phyloP scores from a whole-genome alignment of 2,797 vertebrate genomes.

The Taenioides sp. region DNA sequence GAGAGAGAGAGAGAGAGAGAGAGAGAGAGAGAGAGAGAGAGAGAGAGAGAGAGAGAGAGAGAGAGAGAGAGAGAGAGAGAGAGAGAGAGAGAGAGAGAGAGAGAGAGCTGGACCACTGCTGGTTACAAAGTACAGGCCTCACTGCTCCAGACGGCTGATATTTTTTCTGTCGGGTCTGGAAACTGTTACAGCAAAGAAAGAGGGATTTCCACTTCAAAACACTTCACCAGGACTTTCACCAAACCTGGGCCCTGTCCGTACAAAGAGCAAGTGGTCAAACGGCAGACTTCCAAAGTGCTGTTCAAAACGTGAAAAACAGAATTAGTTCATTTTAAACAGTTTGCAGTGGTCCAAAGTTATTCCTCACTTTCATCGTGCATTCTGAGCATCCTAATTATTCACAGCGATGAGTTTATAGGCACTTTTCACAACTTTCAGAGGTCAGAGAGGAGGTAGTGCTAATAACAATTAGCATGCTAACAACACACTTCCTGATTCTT shows the following conservation, averaged over 20 bases:
- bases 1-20: neutral
- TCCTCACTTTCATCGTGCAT: too few species aligned
- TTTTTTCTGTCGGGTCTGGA: conserved; percentile 53
- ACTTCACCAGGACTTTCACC: conserved; percentile 19
- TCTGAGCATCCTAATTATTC: too few species aligned
- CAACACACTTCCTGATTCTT: too few species aligned
- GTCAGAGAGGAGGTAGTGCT: too few species aligned
- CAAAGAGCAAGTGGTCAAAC: too few species aligned
- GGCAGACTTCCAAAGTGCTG: too few species aligned
- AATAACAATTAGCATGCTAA: too few species aligned
- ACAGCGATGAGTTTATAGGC: too few species aligned
- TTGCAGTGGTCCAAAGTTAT: too few species aligned
- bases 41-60: neutral
- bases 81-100: neutral
- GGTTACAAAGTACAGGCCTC: conserved; percentile 52
- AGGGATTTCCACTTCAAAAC: conserved; percentile 49
- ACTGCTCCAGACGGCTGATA: conserved; percentile 52
- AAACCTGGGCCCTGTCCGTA: neutral
- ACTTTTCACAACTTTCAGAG: too few species aligned
- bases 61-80: neutral
- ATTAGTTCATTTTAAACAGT: too few species aligned
- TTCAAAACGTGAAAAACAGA: too few species aligned
- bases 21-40: neutral
- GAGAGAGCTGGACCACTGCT: neutral
- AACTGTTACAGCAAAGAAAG: conserved; percentile 57